Evolutionary conservation across 2,113 vertebrate species (phyloP).

Genomic region (Trichechus manatus): DNA sequence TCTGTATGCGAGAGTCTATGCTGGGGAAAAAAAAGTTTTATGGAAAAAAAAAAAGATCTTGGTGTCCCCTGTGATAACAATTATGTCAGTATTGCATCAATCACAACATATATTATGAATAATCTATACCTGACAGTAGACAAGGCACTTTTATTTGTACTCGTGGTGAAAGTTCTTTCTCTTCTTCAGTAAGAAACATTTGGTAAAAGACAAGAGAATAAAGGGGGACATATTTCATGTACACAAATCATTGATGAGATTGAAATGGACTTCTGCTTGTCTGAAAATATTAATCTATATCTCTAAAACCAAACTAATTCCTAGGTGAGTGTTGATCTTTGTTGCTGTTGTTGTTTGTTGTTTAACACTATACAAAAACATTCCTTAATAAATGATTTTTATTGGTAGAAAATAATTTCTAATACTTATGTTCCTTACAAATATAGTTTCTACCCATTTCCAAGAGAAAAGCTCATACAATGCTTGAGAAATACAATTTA

Average conservation of each 20-base stretch:
- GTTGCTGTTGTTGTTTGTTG: background rate
- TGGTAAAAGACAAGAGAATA: background rate
- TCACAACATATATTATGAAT: background rate
- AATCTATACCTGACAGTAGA: background rate
- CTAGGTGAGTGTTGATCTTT: background rate
- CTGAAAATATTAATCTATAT: background rate
- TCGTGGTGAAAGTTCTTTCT: background rate
- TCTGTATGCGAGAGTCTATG: background rate
- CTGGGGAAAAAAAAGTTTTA: too few relatives aligned
- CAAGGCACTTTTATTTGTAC: background rate
- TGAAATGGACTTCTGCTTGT: background rate
- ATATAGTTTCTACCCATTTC: background rate
- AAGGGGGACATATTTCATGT: background rate
- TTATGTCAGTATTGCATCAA: background rate
- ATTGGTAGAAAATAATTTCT: background rate
- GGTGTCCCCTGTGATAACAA: background rate
- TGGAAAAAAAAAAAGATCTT: rapidly evolving
- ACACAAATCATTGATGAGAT: too few relatives aligned
- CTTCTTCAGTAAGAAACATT: background rate
- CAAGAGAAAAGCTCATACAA: background rate
- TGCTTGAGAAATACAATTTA: background rate
- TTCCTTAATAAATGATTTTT: background rate
- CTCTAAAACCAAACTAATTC: background rate
- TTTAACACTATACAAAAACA: background rate
- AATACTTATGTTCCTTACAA: background rate